Conservation (phyloP, 1,140 invertebrate genomes). For the Physella acuta region DNA sequence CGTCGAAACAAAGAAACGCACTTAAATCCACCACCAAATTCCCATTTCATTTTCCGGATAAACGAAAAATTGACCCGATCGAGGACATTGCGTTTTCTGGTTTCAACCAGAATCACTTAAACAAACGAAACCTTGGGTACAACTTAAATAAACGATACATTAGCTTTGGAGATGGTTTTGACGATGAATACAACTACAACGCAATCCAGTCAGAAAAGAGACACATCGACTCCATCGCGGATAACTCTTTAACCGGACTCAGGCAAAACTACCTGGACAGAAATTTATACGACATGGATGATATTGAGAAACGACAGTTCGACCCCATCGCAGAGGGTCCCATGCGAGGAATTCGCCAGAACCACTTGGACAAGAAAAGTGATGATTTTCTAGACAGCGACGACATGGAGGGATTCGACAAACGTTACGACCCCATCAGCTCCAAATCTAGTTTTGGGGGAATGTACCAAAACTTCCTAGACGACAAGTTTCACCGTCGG, state of each 20-base stretch:
- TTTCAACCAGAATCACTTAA: background rate
- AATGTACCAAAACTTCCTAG: too few relatives aligned
- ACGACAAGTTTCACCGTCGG: too few relatives aligned
- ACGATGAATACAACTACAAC: background rate
- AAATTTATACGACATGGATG: background rate
- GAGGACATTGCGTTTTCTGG: background rate
- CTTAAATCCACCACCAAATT: background rate
- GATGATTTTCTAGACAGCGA: background rate
- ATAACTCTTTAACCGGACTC: background rate
- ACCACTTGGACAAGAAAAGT: background rate
- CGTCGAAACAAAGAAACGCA: background rate
- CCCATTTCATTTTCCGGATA: too few relatives aligned
- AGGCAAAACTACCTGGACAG: background rate
- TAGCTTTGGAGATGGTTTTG: background rate
- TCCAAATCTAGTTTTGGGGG: too few relatives aligned
- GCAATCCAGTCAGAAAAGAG: conserved; percentile 1
- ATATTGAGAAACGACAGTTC: background rate
- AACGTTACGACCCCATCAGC: too few relatives aligned
- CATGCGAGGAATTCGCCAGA: background rate
- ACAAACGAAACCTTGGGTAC: background rate
- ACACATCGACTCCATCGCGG: background rate
- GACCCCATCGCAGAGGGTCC: background rate
- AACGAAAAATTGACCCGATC: background rate
- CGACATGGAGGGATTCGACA: too few relatives aligned
- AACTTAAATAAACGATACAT: background rate